Evolutionary conservation across 2,797 vertebrate species (phyloP).

Genomic region (Forpus xanthops): DNA sequence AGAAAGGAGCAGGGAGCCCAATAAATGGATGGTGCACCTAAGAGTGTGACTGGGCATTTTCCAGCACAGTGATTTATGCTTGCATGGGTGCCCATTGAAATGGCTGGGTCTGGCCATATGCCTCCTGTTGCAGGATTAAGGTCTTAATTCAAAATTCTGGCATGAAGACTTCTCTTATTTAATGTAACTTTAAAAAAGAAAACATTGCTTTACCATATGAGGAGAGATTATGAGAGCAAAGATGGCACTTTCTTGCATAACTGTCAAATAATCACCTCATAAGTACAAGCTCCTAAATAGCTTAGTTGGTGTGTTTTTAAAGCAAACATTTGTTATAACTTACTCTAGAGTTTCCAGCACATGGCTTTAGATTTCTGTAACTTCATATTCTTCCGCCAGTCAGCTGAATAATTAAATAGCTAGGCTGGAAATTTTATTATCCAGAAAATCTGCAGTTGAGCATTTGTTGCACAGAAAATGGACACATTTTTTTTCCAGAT

Average conservation of each 20-base stretch:
- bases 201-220: background rate
- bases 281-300: background rate
- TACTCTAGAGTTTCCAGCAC: conserved; percentile 35
- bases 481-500: conserved; percentile 24
- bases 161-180: background rate
- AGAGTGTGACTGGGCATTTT: background rate
- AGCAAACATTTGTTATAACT: conserved; percentile 58
- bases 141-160: background rate
- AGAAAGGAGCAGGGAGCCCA: background rate
- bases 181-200: background rate
- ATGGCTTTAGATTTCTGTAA: conserved; percentile 9
- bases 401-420: conserved; percentile 72
- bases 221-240: background rate
- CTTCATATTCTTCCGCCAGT: conserved; percentile 54
- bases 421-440: conserved; percentile 56
- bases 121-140: background rate
- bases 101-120: background rate
- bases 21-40: background rate
- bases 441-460: conserved; percentile 52
- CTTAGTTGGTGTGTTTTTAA: conserved; percentile 38
- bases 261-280: conserved; percentile 3
- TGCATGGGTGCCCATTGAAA: background rate
- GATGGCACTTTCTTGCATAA: conserved; percentile 4
- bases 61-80: background rate
- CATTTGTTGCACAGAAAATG: conserved; percentile 57